Conservation (phyloP, 2,113 vertebrate species). For the Camelus bactrianus region DNA sequence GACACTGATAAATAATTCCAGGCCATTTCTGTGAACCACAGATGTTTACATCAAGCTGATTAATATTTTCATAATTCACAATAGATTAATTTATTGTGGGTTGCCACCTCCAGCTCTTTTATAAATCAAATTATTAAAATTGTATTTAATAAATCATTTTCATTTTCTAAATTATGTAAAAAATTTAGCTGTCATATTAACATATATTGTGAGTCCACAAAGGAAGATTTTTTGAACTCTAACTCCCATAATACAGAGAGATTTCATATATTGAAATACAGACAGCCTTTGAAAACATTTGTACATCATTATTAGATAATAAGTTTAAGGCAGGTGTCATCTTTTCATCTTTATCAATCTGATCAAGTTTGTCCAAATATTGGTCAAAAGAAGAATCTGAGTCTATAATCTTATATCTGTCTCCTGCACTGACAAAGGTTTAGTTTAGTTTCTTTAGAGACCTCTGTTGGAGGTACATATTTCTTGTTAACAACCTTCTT, state of each 20-base stretch:
- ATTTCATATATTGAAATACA: neutral
- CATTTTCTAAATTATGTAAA: slow-evolving; percentile 10
- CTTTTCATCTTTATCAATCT: neutral
- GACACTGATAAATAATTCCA: slow-evolving; percentile 66
- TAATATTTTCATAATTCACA: slow-evolving; percentile 73
- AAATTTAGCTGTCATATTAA: neutral
- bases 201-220: neutral
- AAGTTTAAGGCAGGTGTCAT: neutral
- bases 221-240: neutral
- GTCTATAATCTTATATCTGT: neutral
- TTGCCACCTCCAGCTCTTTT: slow-evolving; percentile 58
- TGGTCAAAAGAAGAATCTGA: neutral
- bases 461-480: neutral
- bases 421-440: neutral
- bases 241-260: neutral
- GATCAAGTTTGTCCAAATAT: neutral
- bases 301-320: neutral
- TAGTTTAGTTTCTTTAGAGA: neutral
- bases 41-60: slow-evolving; percentile 57
- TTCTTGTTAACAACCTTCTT: neutral
- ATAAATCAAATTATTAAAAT: slow-evolving; percentile 56
- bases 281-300: neutral
- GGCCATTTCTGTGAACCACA: slow-evolving; percentile 65
- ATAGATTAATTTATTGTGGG: slow-evolving; percentile 63
- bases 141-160: slow-evolving; percentile 57